Evolutionary conservation across 2,888 invertebrate species (phyloP).

Genomic region (Diadegma fenestrale): DNA sequence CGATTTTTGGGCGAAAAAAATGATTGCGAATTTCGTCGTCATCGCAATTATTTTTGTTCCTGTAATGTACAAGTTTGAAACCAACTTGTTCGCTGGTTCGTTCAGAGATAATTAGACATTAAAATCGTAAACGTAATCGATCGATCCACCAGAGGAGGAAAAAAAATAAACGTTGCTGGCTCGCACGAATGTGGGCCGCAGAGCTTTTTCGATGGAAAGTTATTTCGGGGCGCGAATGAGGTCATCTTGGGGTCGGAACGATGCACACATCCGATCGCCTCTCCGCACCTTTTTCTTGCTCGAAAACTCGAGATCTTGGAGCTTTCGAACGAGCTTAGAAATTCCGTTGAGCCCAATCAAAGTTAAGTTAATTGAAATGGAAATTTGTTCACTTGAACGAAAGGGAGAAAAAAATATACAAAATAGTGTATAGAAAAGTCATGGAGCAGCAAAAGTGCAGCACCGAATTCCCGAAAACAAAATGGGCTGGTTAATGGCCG

Average conservation of each 20-base stretch:
- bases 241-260: conserved; percentile 71
- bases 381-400: background rate
- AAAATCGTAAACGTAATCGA: conserved; percentile 34
- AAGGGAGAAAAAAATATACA: background rate
- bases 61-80: background rate
- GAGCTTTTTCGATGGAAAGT: conserved; percentile 74
- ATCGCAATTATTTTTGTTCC: background rate
- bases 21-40: background rate
- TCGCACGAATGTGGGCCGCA: conserved; percentile 47
- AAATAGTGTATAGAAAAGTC: conserved; percentile 1
- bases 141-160: conserved; percentile 7
- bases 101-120: background rate
- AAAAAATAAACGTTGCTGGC: conserved; percentile 35
- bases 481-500: conserved; percentile 68
- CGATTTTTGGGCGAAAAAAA: conserved; percentile 12
- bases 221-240: conserved; percentile 81
- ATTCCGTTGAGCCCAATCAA: background rate
- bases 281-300: conserved; percentile 51
- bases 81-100: background rate
- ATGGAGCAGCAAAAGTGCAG: conserved; percentile 31
- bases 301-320: conserved; percentile 12
- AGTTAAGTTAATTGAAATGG: too few species aligned
- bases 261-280: conserved; percentile 45
- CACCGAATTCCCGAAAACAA: conserved; percentile 45
- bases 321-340: background rate